Evolutionary conservation across 2,113 vertebrate species (phyloP).

Genomic region (Hippocampus mohnikei): DNA sequence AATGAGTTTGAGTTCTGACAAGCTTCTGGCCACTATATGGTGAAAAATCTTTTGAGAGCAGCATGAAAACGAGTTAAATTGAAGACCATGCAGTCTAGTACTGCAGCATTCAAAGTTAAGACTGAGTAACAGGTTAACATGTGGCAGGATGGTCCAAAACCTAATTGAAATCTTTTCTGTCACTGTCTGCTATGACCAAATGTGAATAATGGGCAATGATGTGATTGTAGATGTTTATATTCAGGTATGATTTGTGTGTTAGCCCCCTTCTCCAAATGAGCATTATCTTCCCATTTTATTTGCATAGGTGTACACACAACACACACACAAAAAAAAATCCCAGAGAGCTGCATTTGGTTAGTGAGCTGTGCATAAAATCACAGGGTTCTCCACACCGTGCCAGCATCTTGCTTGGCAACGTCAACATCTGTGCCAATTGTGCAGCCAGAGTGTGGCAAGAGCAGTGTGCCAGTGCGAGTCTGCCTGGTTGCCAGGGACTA

Average conservation of each 20-base stretch:
- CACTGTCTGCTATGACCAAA: neutral
- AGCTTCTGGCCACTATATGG: too few species aligned
- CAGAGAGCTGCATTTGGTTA: slow-evolving; percentile 46
- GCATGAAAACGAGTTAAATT: neutral
- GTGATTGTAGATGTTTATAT: neutral
- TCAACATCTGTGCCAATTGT: slow-evolving; percentile 54
- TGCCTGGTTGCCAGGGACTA: slow-evolving; percentile 65
- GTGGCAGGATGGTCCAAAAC: neutral
- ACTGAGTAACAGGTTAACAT: neutral
- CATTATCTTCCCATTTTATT: slow-evolving; percentile 27
- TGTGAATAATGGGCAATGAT: neutral
- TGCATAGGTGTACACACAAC: slow-evolving; percentile 12
- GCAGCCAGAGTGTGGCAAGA: slow-evolving; percentile 59
- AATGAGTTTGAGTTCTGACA: too few species aligned
- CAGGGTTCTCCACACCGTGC: slow-evolving; percentile 51
- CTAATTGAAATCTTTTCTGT: neutral
- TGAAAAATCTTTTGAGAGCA: too few species aligned
- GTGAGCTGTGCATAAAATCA: slow-evolving; percentile 55
- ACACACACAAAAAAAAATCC: slow-evolving; percentile 38
- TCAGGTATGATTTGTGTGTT: neutral
- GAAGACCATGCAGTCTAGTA: neutral
- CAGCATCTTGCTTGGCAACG: slow-evolving; percentile 46
- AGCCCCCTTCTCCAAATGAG: slow-evolving; percentile 29
- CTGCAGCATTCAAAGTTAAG: neutral
- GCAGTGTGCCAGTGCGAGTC: slow-evolving; percentile 55